phyloP scores from a whole-genome alignment of 2,797 vertebrate species.

The Myripristis jacobus region DNA sequence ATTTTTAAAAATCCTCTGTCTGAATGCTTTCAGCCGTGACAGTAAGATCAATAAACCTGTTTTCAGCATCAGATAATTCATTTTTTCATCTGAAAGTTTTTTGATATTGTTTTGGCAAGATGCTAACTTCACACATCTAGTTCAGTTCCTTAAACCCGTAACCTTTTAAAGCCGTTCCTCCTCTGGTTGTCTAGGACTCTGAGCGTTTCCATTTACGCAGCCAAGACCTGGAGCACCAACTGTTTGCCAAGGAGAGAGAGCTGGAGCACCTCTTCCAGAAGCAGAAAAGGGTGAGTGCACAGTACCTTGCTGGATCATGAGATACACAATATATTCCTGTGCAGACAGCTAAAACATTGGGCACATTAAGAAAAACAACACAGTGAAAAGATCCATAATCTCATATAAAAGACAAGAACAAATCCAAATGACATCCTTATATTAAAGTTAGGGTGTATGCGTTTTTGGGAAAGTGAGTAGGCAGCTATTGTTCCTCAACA shows the following conservation, averaged over 20 bases:
- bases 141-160: background rate
- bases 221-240: slow-evolving; percentile 87
- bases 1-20: too few relatives aligned
- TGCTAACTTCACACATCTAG: background rate
- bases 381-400: background rate
- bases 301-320: background rate
- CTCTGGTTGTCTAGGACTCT: slow-evolving; percentile 82
- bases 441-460: background rate
- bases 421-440: background rate
- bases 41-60: background rate
- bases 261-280: slow-evolving; percentile 88
- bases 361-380: too few relatives aligned
- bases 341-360: too few relatives aligned
- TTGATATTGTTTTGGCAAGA: too few relatives aligned
- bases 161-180: background rate
- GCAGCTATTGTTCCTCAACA: slow-evolving; percentile 13
- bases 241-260: slow-evolving; percentile 89
- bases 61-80: background rate
- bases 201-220: slow-evolving; percentile 86
- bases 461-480: background rate
- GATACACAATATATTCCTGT: too few relatives aligned
- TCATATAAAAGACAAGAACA: background rate
- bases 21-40: too few relatives aligned
- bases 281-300: slow-evolving; percentile 85
- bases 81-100: background rate